Evolutionary conservation across 1,140 invertebrate species (phyloP), one percentile per base, ranked within the genome.

Genomic region (Drosophila kanapiae): DNA sequence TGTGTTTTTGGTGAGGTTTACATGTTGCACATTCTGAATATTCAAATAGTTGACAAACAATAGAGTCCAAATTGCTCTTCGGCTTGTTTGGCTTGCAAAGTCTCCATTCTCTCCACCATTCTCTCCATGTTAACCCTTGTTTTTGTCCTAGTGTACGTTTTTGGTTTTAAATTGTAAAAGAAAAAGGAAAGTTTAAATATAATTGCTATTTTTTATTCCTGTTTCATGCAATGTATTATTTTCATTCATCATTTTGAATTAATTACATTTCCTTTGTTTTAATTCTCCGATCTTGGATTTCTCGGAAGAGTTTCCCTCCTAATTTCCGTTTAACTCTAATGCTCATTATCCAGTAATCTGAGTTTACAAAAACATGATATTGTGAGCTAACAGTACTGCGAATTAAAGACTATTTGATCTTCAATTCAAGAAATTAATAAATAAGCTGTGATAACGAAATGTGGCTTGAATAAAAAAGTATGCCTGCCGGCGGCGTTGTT

Each of bases 11-110:
- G 51, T 27, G 35, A 56, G 53, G 53, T 38, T 56, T 56, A 56
- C 53, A 56, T 56, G 53, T 56, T 56, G 53, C 53, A 56, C 53
- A 56, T 56, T 56, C 53, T 56, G 53, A 56, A 56, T 56, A 56
- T 56, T 56, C 35, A 56, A 56, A 56, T 56, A 56, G 53, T 56
- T 56, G 53, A 56, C 35, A 56, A 56, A 56, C 53, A 56, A 56
- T 56, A 38, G 53, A 23, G 13, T 13, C 33, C 53, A 38, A 56
- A 56, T 56, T 56, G 18, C 53, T 56, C 35, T 38, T 38, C 33
- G 35, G 10, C 38, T 56, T 5, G 53, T 38, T 27, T 56, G 35
- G 53, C 35, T 56, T 10, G 53, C 53, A 38, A 56, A 56, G 53
- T 54, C 35, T 23, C 13, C 23, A 37, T 14, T 54, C 33, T 23